phyloP scores from a whole-genome alignment of 2,888 invertebrate species.

The Serripes groenlandicus region DNA sequence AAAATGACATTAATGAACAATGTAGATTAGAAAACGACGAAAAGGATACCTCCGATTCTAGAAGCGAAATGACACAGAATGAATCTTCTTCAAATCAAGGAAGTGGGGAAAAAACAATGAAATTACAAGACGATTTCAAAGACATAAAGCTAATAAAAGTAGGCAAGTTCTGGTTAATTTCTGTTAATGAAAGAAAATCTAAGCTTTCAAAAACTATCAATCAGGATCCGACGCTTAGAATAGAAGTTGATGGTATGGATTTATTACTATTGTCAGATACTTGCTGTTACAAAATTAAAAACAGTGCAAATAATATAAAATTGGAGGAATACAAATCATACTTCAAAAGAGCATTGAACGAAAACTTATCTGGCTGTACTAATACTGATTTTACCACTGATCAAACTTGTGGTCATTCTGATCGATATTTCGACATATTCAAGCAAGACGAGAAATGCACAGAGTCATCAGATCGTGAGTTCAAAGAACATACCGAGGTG shows the following conservation, averaged over 20 bases:
- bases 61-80: neutral
- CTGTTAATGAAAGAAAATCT: neutral
- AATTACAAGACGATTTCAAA: neutral
- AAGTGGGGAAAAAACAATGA: no score
- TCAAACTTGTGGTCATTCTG: no score
- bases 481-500: no score
- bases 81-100: no score
- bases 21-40: neutral
- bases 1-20: neutral
- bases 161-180: neutral
- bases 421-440: no score
- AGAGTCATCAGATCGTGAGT: no score
- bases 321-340: neutral
- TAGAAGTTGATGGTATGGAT: neutral
- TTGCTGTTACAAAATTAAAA: neutral
- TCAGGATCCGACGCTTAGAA: neutral
- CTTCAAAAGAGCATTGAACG: no score
- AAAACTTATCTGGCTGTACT: no score
- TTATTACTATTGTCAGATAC: neutral
- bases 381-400: no score
- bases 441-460: no score
- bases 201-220: neutral
- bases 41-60: neutral
- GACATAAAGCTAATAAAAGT: slow-evolving; percentile 11
- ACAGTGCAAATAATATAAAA: neutral